These are phyloP conservation scores for Taphrorychus bicolor DNA, from an alignment of 2,888 invertebrate genomes.

Conservation along the genomic window DNA sequence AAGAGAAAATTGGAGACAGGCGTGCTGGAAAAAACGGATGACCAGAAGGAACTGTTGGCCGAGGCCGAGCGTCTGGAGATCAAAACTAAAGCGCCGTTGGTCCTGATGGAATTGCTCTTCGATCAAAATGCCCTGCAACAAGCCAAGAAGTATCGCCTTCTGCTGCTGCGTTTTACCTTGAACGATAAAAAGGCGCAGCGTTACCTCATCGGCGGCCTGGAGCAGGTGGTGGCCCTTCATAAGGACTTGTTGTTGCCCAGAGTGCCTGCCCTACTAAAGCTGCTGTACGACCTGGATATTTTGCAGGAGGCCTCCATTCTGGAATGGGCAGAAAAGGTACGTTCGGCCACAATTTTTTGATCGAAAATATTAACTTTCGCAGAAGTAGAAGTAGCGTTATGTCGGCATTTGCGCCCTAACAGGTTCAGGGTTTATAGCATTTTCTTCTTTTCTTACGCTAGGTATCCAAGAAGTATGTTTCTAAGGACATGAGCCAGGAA, in stretches of 20 bases:
- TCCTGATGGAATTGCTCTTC: conserved; percentile 90
- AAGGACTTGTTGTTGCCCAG: conserved; percentile 82
- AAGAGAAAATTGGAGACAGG: conserved; percentile 71
- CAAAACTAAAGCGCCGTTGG: conserved; percentile 90
- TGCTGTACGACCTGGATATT: conserved; percentile 94
- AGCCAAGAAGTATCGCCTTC: conserved; percentile 71
- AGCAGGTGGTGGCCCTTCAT: conserved; percentile 87
- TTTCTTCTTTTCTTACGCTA: conserved; percentile 22
- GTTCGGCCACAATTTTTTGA: no score
- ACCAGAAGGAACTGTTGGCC: conserved; percentile 74
- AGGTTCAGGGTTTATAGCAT: background rate
- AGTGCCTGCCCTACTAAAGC: conserved; percentile 68
- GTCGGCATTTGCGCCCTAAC: no score
- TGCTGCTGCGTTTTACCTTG: conserved; percentile 83
- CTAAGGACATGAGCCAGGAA: conserved; percentile 88
- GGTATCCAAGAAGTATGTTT: conserved; percentile 88
- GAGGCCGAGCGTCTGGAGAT: conserved; percentile 94
- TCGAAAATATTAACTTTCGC: no score
- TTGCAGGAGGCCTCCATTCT: conserved; percentile 92
- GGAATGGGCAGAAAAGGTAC: conserved; percentile 89
- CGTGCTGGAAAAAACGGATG: conserved; percentile 65
- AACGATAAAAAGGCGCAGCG: conserved; percentile 86
- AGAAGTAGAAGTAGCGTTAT: no score
- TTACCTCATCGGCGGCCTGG: conserved; percentile 93
- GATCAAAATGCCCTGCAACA: conserved; percentile 72